Evolutionary conservation across 2,888 invertebrate species (phyloP), one percentile per base, ranked within the genome.

Genomic region (Tinea trinotella): DNA sequence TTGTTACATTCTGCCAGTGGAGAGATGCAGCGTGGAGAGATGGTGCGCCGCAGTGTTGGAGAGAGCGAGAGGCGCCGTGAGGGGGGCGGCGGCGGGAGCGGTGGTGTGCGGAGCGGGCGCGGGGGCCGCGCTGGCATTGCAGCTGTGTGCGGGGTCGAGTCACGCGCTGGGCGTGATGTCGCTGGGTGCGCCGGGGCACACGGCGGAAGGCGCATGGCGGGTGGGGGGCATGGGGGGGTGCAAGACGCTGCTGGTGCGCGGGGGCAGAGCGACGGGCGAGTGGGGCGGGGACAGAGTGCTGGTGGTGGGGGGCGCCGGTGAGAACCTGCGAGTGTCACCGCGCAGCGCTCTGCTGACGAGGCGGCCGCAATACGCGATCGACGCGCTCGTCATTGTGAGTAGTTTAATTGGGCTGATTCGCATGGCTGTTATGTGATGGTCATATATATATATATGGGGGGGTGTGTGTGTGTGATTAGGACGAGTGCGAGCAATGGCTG

Each of bases 311-410:
- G 90, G 90, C 46, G 91, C 91, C 0, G 92, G 92, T 73, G 90
- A 90, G 65, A 76, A 87, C 60, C 82, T 93, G 59, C 79, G 91
- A 34, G 79, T 93, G 68, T 84, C 88, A 10, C 84, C 87, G 52
- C 74, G 81, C 2, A 88, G 88, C 64, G 89, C 90, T 62, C 83
- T 87, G 57, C 76, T 84, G 9, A 89, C 89, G 56, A 86, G 88
- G 2, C 83, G 93, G 58, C 92, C 92, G 48, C 93, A 93, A 70
- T 82, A 87, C 53, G 91, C 92, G 77, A 90, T 92, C 2, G 93
- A 93, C 70, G 79, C 80, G 13, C 76, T 75, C 56, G 60, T 82
- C 34, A 77, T 65, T 63, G 82, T 80, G 13, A 61, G 74, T 61
- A 4, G 12, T n/a, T n/a, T 40, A 12, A 12, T 5, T 12, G 7